Base-by-base conservation (phyloP, 2,113 vertebrate species). In the Theristicus caerulescens region DNA sequence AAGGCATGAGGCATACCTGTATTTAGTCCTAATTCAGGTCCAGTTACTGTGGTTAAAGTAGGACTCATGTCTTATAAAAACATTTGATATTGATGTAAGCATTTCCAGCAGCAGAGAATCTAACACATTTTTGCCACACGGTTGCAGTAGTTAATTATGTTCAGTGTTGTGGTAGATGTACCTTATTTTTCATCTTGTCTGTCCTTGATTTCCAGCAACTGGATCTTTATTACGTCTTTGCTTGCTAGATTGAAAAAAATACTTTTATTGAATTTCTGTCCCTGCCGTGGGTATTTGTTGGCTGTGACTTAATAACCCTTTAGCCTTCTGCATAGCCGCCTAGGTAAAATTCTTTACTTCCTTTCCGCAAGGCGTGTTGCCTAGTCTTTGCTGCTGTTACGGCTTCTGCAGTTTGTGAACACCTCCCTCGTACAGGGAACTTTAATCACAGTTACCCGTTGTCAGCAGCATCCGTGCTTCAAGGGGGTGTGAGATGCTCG, bases 381-480 rank as follows among this genome's bases (percentile, higher is more conserved):
- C 15, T 47, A 6, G 15, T 65, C 58, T 49, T 73, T 21, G 19
- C 36, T 24, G 3, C 54, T 82, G 27, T 26, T n/a, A 17, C 0
- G 17, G n/a, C 58, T 69, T 31, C 47, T 69, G 62, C 27, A 44
- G 24, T 11, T 67, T 59, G 55, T 5, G 5, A 51, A 3, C 59
- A 32, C 31, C 34, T 46, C 24, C 44, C 31, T 44, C 0, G 2
- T 4, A 24, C 0, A 0, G 55, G 10, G n/a, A 44, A 12, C 5
- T 1, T 17, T 32, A 7, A 26, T 18, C n/a, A 5, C 12, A 2
- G 62, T 22, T 38, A 26, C 38, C 52, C 27, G 2, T 10, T 13
- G 15, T 20, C 36, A 36, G 66, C 82, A 47, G 49, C 49, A 2
- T 13, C 49, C 8, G 40, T 21, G n/a, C 57, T 59, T 22, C 17